These are phyloP conservation scores for Triplophysa siluroides DNA, from an alignment of 2,113 vertebrate genomes.

Conservation along the genomic window DNA sequence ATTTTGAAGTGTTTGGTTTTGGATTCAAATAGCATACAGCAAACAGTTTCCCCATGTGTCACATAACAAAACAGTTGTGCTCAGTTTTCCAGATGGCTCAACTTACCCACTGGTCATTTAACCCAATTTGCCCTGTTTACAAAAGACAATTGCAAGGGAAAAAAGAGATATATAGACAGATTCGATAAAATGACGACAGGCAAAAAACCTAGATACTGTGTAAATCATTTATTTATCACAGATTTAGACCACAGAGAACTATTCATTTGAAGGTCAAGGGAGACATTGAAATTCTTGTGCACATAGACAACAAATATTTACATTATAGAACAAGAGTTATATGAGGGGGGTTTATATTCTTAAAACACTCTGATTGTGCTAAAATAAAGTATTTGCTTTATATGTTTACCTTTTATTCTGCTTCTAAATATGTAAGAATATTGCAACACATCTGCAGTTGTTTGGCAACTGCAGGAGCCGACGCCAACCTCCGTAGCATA, in stretches of 20 bases:
- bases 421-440: not conserved
- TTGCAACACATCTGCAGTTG: not conserved
- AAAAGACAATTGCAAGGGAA: not conserved
- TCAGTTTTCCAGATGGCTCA: not conserved
- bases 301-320: conserved; percentile 32
- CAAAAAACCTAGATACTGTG: not conserved
- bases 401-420: not conserved
- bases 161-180: not conserved
- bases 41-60: not conserved
- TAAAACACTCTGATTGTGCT: not conserved
- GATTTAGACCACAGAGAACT: conserved; percentile 40
- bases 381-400: not conserved
- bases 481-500: not conserved
- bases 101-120: not conserved
- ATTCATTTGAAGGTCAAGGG: conserved; percentile 20
- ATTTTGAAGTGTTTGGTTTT: too few relatives aligned
- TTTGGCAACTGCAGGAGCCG: not conserved
- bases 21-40: too few relatives aligned
- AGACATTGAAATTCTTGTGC: conserved; percentile 31
- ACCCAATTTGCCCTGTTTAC: not conserved
- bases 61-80: not conserved
- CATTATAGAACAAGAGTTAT: not conserved
- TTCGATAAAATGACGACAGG: too few relatives aligned
- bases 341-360: not conserved
- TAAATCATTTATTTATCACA: conserved; percentile 36